Evolutionary conservation across 2,888 invertebrate species (phyloP).

Genomic region (Sphaerophoria rueppellii): DNA sequence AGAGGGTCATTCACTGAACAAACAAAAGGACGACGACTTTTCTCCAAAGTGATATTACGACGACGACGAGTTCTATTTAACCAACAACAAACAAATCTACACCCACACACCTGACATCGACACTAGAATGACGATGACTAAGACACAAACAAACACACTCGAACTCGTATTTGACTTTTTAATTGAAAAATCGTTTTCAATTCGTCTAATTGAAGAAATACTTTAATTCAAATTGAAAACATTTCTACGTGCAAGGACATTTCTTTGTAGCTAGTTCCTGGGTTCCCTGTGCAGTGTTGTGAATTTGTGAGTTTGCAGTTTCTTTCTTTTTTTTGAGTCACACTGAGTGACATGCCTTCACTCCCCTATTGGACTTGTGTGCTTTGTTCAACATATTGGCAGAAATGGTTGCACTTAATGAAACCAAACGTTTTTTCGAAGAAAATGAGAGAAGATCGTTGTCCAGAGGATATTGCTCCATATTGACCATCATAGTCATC

Average conservation of each 20-base stretch:
- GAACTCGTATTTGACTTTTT: constrained; percentile 64
- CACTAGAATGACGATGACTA: background rate
- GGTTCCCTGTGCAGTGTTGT: background rate
- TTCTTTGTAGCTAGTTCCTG: background rate
- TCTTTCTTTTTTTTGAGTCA: background rate
- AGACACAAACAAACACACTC: constrained; percentile 1
- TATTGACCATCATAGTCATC: constrained; percentile 38
- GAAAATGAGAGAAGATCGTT: constrained; percentile 15
- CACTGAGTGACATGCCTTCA: too few species aligned
- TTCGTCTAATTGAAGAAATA: constrained; percentile 69
- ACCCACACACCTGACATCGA: background rate
- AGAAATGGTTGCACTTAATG: constrained; percentile 51
- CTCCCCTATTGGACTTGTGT: constrained; percentile 4
- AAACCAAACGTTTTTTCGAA: constrained; percentile 12
- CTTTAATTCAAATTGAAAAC: constrained; percentile 68
- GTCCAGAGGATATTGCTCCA: constrained; percentile 28
- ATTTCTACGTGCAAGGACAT: constrained; percentile 33
- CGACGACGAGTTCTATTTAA: background rate
- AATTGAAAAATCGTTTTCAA: constrained; percentile 69
- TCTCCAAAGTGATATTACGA: background rate
- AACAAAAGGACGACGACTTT: constrained; percentile 61
- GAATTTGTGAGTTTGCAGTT: background rate
- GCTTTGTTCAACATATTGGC: constrained; percentile 9
- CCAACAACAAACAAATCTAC: background rate
- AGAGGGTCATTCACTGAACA: constrained; percentile 65